A percentile compares a stretch with the other conserved stretches of the same genome.
Conservation (phyloP, 2,113 vertebrate species). For the Datnioides undecimradiatus region DNA sequence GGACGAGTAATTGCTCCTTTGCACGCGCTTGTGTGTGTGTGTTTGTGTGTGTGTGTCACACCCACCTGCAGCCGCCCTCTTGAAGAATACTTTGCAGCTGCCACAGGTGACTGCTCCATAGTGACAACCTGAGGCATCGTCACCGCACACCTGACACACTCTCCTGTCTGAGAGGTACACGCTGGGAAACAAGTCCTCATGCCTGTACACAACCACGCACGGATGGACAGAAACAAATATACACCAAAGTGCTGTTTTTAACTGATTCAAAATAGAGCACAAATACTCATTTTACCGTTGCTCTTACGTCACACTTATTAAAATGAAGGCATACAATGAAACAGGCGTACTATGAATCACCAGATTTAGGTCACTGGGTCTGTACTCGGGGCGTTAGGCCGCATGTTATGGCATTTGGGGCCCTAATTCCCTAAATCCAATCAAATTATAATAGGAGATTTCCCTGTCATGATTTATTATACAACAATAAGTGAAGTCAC, state of each 20-base stretch:
- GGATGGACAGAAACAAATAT: not conserved
- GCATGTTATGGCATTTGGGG: not conserved
- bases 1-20: slow-evolving; percentile 3
- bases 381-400: not conserved
- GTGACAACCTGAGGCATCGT: slow-evolving; percentile 89
- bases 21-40: not conserved
- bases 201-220: slow-evolving; percentile 47
- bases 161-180: slow-evolving; percentile 92
- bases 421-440: slow-evolving; percentile 6
- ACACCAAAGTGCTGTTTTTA: not conserved
- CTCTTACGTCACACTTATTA: not conserved
- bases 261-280: not conserved
- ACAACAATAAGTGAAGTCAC: not conserved
- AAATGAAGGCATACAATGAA: not conserved
- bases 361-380: slow-evolving; percentile 2
- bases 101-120: slow-evolving; percentile 96
- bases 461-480: not conserved
- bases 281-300: not conserved
- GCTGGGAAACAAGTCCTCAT: slow-evolving; percentile 79
- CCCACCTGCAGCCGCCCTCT: slow-evolving; percentile 82
- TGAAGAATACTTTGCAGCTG: slow-evolving; percentile 96
- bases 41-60: slow-evolving; percentile 9
- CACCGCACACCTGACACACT: slow-evolving; percentile 94
- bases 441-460: slow-evolving; percentile 12
- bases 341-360: not conserved